Conservation (phyloP, 2,797 vertebrate species). For the Falco cherrug region DNA sequence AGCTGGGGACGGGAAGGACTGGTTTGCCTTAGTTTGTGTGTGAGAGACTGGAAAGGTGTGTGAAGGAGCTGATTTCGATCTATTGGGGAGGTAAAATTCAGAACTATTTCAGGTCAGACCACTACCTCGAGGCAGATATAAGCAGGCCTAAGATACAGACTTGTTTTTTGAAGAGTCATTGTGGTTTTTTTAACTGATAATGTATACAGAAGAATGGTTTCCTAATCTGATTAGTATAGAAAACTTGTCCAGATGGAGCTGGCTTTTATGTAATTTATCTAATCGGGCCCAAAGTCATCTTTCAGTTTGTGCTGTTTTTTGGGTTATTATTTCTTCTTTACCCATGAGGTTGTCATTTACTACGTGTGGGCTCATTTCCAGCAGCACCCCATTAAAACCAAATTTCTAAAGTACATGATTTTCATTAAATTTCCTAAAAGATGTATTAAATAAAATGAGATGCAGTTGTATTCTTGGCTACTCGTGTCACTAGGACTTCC, state of each 20-base stretch:
- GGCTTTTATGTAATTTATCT: not conserved
- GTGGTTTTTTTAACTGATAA: not conserved
- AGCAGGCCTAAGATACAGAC: not conserved
- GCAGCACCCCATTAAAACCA: slow-evolving; percentile 6
- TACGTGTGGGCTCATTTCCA: not conserved
- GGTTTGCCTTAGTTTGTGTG: not conserved
- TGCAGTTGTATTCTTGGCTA: slow-evolving; percentile 14
- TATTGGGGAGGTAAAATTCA: not conserved
- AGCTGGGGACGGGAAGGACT: not conserved
- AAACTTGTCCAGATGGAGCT: not conserved
- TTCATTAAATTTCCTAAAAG: slow-evolving; percentile 31
- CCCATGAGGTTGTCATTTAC: not conserved
- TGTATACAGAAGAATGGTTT: not conserved
- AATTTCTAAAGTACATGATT: not conserved
- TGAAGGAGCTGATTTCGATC: not conserved
- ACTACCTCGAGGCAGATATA: not conserved
- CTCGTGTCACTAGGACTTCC: not conserved
- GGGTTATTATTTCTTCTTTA: not conserved
- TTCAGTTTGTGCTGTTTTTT: not conserved
- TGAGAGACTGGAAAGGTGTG: not conserved
- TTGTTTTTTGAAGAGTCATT: not conserved
- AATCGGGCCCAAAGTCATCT: not conserved
- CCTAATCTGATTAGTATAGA: slow-evolving; percentile 8
- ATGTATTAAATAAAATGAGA: slow-evolving; percentile 20
- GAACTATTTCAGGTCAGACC: not conserved